Evolutionary conservation across 64 coral and sea anemone species (phyloP).

Genomic region (Pocillopora verrucosa): DNA sequence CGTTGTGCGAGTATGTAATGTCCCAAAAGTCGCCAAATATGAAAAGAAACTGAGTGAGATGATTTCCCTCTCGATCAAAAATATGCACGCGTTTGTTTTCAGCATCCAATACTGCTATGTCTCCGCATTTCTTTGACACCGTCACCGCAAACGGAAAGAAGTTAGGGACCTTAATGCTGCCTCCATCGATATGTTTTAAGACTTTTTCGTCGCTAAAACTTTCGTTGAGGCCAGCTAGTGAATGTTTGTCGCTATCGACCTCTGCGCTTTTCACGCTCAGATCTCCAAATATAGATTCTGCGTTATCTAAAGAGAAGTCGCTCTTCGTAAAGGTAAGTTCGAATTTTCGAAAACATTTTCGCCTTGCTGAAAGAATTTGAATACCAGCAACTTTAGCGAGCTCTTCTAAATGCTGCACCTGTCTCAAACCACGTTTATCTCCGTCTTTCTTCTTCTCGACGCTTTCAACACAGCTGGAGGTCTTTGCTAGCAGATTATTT

Average conservation of each 20-base stretch:
- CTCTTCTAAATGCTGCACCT: slow-evolving; percentile 6
- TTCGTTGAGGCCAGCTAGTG: slow-evolving; percentile 8
- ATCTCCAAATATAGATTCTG: background rate
- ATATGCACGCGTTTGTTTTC: slow-evolving; percentile 27
- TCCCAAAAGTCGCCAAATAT: slow-evolving; percentile 33
- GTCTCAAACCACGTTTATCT: background rate
- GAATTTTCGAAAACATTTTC: slow-evolving; percentile 25
- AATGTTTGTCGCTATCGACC: background rate
- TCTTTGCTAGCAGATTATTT: slow-evolving; percentile 20
- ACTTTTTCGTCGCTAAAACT: slow-evolving; percentile 15
- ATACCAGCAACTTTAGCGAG: slow-evolving; percentile 32
- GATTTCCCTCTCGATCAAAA: slow-evolving; percentile 17
- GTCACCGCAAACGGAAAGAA: slow-evolving; percentile 19
- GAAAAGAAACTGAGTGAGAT: slow-evolving; percentile 20
- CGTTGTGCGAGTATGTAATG: background rate
- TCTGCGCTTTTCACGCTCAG: background rate
- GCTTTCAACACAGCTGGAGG: slow-evolving; percentile 1
- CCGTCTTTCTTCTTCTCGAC: background rate
- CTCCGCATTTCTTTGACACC: slow-evolving; percentile 12
- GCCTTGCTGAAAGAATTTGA: slow-evolving; percentile 38
- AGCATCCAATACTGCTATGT: slow-evolving; percentile 1
- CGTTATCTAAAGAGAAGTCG: background rate
- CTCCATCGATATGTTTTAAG: slow-evolving; percentile 18
- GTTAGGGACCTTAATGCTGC: slow-evolving; percentile 3
- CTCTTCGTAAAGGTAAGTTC: background rate